Conservation (phyloP, 2,888 invertebrate species). For the Malthinus seriepunctatus region DNA sequence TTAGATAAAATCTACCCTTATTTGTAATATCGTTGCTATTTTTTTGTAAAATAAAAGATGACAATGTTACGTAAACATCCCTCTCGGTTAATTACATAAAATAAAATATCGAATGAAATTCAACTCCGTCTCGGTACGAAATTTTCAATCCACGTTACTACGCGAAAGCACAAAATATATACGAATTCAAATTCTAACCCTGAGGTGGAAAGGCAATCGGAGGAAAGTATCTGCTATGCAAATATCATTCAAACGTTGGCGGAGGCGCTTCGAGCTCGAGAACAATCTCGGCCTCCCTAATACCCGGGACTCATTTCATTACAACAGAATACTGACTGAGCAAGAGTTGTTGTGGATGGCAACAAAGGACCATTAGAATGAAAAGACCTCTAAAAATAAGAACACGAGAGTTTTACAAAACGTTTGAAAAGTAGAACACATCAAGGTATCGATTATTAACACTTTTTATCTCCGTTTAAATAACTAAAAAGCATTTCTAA, state of each 20-base stretch:
- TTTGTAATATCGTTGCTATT: no score
- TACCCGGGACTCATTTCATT: constrained; percentile 26
- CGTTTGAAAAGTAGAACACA: not conserved
- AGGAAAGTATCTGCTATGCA: constrained; percentile 28
- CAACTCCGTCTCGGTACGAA: not conserved
- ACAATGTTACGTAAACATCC: no score
- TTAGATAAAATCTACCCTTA: no score
- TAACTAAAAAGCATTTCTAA: no score
- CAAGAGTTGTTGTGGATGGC: constrained; percentile 16
- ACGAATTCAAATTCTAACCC: constrained; percentile 28
- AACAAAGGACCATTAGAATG: constrained; percentile 16
- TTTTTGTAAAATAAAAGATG: no score
- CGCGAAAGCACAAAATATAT: constrained; percentile 14
- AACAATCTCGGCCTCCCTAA: constrained; percentile 21
- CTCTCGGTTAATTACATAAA: no score
- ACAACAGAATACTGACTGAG: constrained; percentile 15
- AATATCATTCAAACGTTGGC: constrained; percentile 26
- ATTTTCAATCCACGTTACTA: constrained; percentile 17
- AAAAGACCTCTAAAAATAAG: constrained; percentile 4
- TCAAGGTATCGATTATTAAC: no score
- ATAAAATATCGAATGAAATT: no score
- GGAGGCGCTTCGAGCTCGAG: constrained; percentile 15
- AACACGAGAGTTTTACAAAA: constrained; percentile 7
- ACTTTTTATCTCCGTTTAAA: no score
- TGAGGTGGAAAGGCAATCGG: constrained; percentile 27